phyloP scores from a whole-genome alignment of 2,888 invertebrate species.

The Acrocera orbiculus region DNA sequence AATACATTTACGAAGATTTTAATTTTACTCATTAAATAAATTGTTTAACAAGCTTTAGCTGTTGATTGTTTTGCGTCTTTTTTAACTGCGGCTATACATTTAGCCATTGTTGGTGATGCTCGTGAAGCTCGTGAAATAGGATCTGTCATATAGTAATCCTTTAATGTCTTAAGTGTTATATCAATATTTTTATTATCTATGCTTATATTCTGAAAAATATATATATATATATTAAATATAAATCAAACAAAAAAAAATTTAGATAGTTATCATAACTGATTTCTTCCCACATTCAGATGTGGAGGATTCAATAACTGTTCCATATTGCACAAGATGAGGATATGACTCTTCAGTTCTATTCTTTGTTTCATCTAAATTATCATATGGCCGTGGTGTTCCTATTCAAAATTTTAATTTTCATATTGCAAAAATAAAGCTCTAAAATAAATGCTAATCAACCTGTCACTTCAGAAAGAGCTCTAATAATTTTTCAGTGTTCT shows the following conservation, averaged over 20 bases:
- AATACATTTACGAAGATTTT: no score
- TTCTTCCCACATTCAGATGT: no score
- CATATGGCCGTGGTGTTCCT: constrained; percentile 65
- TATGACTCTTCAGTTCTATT: constrained; percentile 66
- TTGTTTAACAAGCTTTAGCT: no score
- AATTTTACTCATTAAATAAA: no score
- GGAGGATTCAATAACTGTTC: no score
- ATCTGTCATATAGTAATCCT: constrained; percentile 91
- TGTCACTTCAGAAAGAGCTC: constrained; percentile 85
- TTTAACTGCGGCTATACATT: constrained; percentile 80
- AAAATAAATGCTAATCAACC: constrained; percentile 22
- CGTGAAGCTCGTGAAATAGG: constrained; percentile 85
- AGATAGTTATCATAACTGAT: neutral
- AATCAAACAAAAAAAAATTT: constrained; percentile 1
- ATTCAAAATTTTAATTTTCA: constrained; percentile 9
- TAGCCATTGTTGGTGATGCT: constrained; percentile 97
- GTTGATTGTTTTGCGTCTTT: no score
- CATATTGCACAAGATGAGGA: constrained; percentile 75
- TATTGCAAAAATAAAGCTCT: no score
- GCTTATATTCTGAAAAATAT: constrained; percentile 26
- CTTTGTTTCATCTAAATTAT: constrained; percentile 66
- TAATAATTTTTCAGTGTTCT: constrained; percentile 96
- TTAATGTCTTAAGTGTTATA: constrained; percentile 56
- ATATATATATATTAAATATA: neutral
- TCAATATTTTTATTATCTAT: constrained; percentile 42